Evolutionary conservation across 2,797 vertebrate species (phyloP), one percentile per base, ranked within the genome.

Genomic region (Schizopygopsis malacanthus): DNA sequence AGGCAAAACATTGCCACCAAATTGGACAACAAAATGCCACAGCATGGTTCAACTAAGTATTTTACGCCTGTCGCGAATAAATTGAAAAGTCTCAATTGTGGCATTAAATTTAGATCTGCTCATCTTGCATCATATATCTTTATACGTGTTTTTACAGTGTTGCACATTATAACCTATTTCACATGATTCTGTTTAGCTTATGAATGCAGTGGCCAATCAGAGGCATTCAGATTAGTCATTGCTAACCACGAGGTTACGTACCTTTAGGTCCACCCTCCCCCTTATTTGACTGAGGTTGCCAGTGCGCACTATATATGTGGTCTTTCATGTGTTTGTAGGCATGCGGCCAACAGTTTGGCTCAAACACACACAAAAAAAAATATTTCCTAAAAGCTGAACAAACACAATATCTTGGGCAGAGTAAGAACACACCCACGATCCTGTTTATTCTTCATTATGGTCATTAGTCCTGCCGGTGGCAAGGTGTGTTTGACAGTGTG

Each of bases 211-310:
- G 22, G 22, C 22, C 56, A 25, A 12, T n/a, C 56, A 61, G 56
- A 61, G 1, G 22, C 3, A 0, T 25, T 61, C 18, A 11, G 22
- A 59, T n/a, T n/a, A 61, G 56, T 25, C 16, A 20, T 54, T 11
- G 4, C 56, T 61, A n/a, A 25, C 10, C 22, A 61, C 4, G 11
- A 61, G 56, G 22, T 22, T n/a, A n/a, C 0, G 4, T n/a, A 59
- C n/a, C 25, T 61, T 59, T 10, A 59, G 59, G 59, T 61, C 16
- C n/a, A 61, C n/a, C 59, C 59, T 61, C 11, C 22, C 41, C 22
- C 22, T 25, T 43, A 11, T 61, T 61, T 61, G 4, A 25, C 22
- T 13, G n/a, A 37, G 43, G 88, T 91, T 91, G 75, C 88, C 59
- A 87, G 52, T 37, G 10, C 87, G 87, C 81, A 45, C 41, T 45